Base-by-base conservation (phyloP, 2,113 vertebrate genomes). In the Loxodonta africana region DNA sequence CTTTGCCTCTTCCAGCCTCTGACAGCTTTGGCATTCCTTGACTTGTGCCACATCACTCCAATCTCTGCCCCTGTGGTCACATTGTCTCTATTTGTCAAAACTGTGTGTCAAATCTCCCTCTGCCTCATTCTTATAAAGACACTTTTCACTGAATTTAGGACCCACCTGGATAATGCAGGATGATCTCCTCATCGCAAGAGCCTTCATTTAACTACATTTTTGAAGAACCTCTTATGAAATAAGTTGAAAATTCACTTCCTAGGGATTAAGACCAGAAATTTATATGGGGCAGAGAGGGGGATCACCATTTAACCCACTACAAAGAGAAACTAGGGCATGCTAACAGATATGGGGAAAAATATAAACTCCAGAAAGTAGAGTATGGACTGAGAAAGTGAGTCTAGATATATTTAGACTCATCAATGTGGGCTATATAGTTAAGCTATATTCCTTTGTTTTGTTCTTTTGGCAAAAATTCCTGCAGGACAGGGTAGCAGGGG, bases 401-500 rank as follows among this genome's bases (percentile, higher is more conserved):
- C 25, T 5, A 60, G 48, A 62, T n/a, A 30, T 41, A 44, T 25
- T 69, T 81, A 65, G 63, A 8, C 93, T 95, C 23, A 51, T 41
- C 85, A 83, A 46, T n/a, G 20, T 92, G 3, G 8, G 25, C 11
- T 62, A 37, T 62, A 8, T 33, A 37, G 23, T 90, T 83, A 90
- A 91, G 87, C 28, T 89, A 11, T 46, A 82, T 41, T 28, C 20
- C 51, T 96, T 83, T 77, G 25, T 74, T 89, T 94, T 73, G 11
- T 83, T 87, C 18, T 77, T 84, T 92, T 94, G 48, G 26, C 53
- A 92, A 60, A 67, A 84, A 95, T 73, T 91, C 74, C 46, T 88
- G 3, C 11, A 37, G 41, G 57, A 33, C 62, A 85, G 25, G n/a
- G 6, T 7, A 62, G 8, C 33, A 63, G 12, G 88, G 23, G 9